Conservation (phyloP, 2,797 vertebrate species). For the Toxotes lorentzi region DNA sequence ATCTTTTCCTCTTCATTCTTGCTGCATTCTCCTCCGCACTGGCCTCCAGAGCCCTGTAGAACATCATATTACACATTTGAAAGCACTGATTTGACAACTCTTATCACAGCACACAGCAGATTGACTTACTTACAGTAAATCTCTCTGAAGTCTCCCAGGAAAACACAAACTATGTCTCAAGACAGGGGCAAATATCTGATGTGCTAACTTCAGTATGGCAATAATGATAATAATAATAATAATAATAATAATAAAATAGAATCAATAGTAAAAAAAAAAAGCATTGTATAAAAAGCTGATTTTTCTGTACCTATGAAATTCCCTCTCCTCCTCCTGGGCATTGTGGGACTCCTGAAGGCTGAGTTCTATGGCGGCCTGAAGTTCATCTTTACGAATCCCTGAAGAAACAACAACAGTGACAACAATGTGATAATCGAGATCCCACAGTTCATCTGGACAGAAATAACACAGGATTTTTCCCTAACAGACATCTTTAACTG, state of each 20-base stretch:
- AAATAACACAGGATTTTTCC: background rate
- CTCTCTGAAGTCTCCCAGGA: background rate
- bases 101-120: background rate
- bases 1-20: slow-evolving; percentile 92
- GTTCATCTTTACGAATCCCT: slow-evolving; percentile 84
- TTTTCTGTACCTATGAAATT: slow-evolving; percentile 85
- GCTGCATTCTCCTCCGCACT: slow-evolving; percentile 86
- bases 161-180: background rate
- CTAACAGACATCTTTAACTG: background rate
- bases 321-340: slow-evolving; percentile 82
- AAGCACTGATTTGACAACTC: background rate
- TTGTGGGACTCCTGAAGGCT: slow-evolving; percentile 87
- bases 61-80: slow-evolving; percentile 16
- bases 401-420: slow-evolving; percentile 19
- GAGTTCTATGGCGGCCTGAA: slow-evolving; percentile 81
- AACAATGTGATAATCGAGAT: slow-evolving; percentile 15
- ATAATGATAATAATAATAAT: no score
- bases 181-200: background rate
- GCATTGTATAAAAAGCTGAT: background rate
- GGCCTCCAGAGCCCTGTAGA: slow-evolving; percentile 84
- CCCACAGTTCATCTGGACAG: background rate
- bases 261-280: background rate
- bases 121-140: slow-evolving; percentile 8
- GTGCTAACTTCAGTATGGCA: background rate
- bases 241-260: background rate